phyloP scores from a whole-genome alignment of 2,113 vertebrate genomes.

The Ailurus styani region DNA sequence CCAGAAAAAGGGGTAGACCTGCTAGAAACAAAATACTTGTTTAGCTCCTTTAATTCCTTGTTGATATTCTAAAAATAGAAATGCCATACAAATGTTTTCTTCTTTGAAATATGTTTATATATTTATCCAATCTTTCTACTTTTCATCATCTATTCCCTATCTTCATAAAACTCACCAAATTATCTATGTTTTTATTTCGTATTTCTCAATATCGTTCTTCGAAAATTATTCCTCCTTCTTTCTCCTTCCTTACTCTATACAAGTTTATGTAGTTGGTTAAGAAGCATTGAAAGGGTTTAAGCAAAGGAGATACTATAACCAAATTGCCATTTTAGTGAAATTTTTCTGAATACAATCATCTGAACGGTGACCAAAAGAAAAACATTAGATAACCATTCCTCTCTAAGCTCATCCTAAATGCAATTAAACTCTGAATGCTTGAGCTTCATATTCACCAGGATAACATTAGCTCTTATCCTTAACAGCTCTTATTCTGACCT shows the following conservation, averaged over 20 bases:
- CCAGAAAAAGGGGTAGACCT: not conserved
- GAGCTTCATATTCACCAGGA: not conserved
- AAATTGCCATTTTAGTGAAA: not conserved
- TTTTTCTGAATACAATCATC: not conserved
- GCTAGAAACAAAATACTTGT: not conserved
- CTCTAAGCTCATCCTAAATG: not conserved
- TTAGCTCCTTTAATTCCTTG: not conserved
- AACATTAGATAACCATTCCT: not conserved
- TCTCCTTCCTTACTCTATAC: not conserved
- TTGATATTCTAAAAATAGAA: not conserved
- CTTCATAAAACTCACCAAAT: not conserved
- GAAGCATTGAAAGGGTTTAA: not conserved
- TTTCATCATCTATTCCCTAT: not conserved
- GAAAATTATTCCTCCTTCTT: not conserved
- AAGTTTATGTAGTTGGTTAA: not conserved
- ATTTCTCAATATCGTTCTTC: not conserved
- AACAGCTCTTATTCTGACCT: not conserved
- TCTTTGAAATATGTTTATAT: not conserved
- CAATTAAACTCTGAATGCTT: not conserved
- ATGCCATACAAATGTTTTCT: not conserved
- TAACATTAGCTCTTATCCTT: not conserved
- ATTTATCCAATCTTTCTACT: not conserved
- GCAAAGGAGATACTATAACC: not conserved
- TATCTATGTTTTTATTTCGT: not conserved
- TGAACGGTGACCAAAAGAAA: not conserved